These are phyloP conservation scores for Todiramphus chloris DNA, from an alignment of 2,113 vertebrate species.

Conservation along the genomic window DNA sequence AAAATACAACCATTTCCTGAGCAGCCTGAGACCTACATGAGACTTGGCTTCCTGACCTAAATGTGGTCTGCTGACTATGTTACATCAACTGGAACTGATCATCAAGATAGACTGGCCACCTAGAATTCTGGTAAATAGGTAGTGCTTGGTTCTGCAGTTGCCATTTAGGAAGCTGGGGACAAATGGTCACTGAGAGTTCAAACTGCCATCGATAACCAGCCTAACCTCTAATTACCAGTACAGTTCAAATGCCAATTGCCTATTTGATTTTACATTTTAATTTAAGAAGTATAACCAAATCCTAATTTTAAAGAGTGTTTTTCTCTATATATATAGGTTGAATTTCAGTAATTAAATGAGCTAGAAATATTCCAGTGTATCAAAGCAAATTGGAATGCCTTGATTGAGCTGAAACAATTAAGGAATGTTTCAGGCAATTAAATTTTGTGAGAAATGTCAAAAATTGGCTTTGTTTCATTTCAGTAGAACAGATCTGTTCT, in stretches of 20 bases:
- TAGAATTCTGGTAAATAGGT: not conserved
- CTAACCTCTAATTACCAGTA: not conserved
- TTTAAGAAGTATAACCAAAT: constrained; percentile 4
- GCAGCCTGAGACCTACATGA: not conserved
- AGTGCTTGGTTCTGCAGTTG: not conserved
- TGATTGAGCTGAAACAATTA: constrained; percentile 53
- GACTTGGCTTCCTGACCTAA: not conserved
- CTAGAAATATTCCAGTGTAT: constrained; percentile 10
- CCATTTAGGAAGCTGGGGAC: not conserved
- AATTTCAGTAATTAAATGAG: not conserved
- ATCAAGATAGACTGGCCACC: not conserved
- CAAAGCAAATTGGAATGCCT: constrained; percentile 45
- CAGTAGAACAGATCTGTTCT: not conserved
- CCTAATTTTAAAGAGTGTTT: not conserved
- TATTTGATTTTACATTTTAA: not conserved
- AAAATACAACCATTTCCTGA: not conserved
- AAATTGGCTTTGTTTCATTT: constrained; percentile 37
- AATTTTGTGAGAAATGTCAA: constrained; percentile 28
- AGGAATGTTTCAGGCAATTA: constrained; percentile 50
- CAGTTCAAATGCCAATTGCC: not conserved
- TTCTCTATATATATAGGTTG: not conserved
- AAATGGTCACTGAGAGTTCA: not conserved
- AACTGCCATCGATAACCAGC: not conserved
- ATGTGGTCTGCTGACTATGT: not conserved
- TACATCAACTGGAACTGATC: not conserved